phyloP scores from a whole-genome alignment of 30 jellyfish, hydroid and myxozoan genomes.

The Hydra vulgaris region DNA sequence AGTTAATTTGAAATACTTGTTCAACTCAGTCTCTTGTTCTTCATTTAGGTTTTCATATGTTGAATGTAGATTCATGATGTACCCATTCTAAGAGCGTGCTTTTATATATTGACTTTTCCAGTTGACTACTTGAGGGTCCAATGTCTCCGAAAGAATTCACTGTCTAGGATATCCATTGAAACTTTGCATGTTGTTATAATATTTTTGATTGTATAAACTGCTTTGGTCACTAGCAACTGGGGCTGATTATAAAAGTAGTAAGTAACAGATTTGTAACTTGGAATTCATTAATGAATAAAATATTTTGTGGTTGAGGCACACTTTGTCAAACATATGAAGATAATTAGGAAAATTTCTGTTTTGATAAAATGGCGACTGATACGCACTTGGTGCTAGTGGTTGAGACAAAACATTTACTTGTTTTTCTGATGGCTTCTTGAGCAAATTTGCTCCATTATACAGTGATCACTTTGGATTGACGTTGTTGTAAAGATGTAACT shows the following conservation, averaged over 20 bases:
- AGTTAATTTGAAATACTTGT: not conserved
- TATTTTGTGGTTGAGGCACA: not conserved
- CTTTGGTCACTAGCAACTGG: not conserved
- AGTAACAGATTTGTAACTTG: not conserved
- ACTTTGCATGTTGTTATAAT: not conserved
- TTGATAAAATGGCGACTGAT: not conserved
- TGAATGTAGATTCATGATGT: not conserved
- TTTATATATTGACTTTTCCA: not conserved
- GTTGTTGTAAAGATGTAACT: not conserved
- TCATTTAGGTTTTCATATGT: not conserved
- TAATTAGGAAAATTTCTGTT: not conserved
- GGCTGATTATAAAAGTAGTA: not conserved
- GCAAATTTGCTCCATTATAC: not conserved
- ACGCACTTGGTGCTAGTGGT: not conserved
- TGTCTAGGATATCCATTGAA: not conserved
- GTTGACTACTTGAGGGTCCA: slow-evolving; percentile 30
- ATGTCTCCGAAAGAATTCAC: slow-evolving; percentile 9
- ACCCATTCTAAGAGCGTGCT: slow-evolving; percentile 11
- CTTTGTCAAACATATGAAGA: not conserved
- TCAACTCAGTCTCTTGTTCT: not conserved
- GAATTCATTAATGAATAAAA: not conserved
- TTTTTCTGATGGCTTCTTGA: not conserved
- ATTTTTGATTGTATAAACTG: not conserved
- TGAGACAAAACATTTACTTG: not conserved
- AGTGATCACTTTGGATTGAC: not conserved